Evolutionary conservation across 2,113 vertebrate genomes (phyloP).

Genomic region (Orientallactaga bullata): DNA sequence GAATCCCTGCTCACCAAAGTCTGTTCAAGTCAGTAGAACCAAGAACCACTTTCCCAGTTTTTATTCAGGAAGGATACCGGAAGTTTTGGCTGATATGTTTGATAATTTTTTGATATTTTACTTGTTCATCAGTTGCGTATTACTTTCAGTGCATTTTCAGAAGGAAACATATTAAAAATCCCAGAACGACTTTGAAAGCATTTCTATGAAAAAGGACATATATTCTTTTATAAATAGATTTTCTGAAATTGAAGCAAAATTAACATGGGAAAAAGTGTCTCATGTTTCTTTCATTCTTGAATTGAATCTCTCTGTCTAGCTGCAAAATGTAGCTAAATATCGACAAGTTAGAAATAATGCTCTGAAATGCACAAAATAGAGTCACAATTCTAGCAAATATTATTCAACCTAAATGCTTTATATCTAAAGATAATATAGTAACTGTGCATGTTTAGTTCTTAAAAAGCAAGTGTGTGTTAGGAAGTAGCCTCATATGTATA

Average conservation of each 20-base stretch:
- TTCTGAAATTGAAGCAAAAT: conserved; percentile 5
- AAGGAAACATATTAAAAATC: background rate
- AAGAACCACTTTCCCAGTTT: background rate
- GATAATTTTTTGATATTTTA: background rate
- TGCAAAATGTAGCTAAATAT: background rate
- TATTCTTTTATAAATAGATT: background rate
- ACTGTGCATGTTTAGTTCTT: background rate
- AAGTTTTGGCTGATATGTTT: background rate
- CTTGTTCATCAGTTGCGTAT: background rate
- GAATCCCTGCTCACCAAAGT: background rate
- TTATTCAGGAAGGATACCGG: background rate
- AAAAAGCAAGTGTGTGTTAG: background rate
- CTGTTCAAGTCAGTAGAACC: background rate
- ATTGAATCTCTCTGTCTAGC: background rate
- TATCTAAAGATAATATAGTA: background rate
- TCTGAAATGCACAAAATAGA: background rate
- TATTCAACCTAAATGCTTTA: background rate
- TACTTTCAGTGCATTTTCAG: background rate
- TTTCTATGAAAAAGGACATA: background rate
- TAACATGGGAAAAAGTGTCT: background rate
- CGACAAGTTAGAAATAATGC: conserved; percentile 17
- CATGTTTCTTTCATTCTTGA: background rate
- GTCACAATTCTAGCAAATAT: background rate
- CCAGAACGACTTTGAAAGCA: background rate
- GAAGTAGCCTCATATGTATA: background rate